These are phyloP conservation scores for Actinostola sp. DNA, from an alignment of 92 coral and sea anemone species.

Conservation along the genomic window DNA sequence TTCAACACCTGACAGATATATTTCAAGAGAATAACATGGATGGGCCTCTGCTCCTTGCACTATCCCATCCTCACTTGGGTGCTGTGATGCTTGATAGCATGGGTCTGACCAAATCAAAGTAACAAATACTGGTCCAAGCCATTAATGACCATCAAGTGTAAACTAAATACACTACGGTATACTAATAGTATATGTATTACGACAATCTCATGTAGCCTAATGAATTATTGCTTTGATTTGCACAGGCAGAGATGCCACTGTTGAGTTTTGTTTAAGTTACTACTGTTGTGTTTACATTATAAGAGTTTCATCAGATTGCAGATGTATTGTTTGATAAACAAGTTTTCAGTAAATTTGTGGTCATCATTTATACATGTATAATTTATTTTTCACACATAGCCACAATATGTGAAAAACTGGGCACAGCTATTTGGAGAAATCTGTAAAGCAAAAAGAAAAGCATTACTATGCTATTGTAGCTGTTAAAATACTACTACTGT, in stretches of 20 bases:
- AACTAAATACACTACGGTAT: too few relatives aligned
- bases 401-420: slow-evolving; percentile 21
- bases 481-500: too few relatives aligned
- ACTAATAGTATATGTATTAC: too few relatives aligned
- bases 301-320: too few relatives aligned
- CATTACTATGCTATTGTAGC: too few relatives aligned
- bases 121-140: not conserved
- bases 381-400: slow-evolving; percentile 3
- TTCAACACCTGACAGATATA: slow-evolving; percentile 7
- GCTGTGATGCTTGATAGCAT: slow-evolving; percentile 35
- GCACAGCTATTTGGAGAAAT: slow-evolving; percentile 34
- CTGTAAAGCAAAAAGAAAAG: slow-evolving; percentile 17
- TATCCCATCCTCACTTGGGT: slow-evolving; percentile 28
- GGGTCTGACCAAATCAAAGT: slow-evolving; percentile 5
- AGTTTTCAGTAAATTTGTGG: not conserved
- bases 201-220: too few relatives aligned
- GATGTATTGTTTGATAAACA: too few relatives aligned
- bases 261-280: too few relatives aligned
- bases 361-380: not conserved
- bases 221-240: too few relatives aligned
- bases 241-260: too few relatives aligned
- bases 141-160: too few relatives aligned
- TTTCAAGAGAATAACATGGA: slow-evolving; percentile 37
- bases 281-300: too few relatives aligned
- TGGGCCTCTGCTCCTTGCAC: slow-evolving; percentile 36